Percentiles rank a stretch among this genome's conserved stretches.
phyloP scores from a whole-genome alignment of 2,113 vertebrate genomes.

The Laterallus jamaicensis region DNA sequence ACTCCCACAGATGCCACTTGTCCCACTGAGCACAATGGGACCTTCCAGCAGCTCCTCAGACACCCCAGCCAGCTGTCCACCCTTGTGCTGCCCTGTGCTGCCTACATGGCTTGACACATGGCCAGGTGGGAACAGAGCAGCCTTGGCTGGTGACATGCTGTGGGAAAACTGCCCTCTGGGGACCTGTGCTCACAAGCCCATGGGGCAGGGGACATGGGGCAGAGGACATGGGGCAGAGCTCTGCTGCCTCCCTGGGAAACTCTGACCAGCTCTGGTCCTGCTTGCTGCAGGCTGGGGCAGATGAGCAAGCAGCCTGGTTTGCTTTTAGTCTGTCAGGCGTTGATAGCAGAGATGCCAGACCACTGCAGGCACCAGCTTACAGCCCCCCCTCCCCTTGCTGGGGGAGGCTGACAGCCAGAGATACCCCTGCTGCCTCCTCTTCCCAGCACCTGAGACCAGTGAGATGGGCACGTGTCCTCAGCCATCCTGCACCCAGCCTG shows the following conservation, averaged over 20 bases:
- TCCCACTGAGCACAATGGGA: not conserved
- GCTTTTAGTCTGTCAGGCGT: fast-evolving
- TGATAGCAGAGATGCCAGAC: not conserved
- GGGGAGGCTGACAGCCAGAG: not conserved
- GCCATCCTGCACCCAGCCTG: not conserved
- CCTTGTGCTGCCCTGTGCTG: fast-evolving
- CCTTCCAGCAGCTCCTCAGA: not conserved
- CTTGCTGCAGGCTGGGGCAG: fast-evolving
- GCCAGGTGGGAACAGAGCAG: not conserved
- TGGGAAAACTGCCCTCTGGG: not conserved
- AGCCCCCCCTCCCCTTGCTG: not conserved
- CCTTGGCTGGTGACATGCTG: fast-evolving
- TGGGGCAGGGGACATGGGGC: fast-evolving
- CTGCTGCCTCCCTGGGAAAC: not conserved
- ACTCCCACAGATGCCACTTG: not conserved
- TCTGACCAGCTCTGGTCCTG: not conserved
- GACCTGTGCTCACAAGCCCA: not conserved
- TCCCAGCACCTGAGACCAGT: fast-evolving
- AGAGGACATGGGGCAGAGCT: fast-evolving
- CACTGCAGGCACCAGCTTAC: not conserved
- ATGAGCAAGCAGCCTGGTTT: not conserved
- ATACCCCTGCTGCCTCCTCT: not conserved
- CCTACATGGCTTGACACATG: not conserved
- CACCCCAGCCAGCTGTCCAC: not conserved
- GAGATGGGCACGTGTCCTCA: fast-evolving